Evolutionary conservation across 2,888 invertebrate species (phyloP).

Genomic region (Octodonta nipae): DNA sequence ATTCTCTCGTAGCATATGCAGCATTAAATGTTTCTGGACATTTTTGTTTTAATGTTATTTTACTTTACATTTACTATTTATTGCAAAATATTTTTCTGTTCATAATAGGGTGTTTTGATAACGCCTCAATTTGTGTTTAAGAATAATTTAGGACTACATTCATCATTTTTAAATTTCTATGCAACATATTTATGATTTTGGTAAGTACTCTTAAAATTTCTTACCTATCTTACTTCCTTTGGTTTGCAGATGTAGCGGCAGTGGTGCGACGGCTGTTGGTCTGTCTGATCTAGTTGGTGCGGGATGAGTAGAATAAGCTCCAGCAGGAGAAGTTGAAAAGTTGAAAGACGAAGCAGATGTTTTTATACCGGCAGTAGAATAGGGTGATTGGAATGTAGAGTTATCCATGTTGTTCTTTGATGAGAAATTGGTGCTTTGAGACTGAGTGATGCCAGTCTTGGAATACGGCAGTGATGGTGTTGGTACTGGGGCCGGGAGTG

Average conservation of each 20-base stretch:
- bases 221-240: constrained; percentile 30
- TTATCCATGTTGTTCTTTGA: constrained; percentile 21
- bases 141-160: no score
- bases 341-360: constrained; percentile 43
- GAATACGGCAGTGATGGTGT: constrained; percentile 40
- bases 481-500: constrained; percentile 58
- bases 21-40: no score
- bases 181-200: neutral
- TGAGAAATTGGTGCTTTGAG: constrained; percentile 47
- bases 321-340: constrained; percentile 34
- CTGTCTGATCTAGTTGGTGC: constrained; percentile 28
- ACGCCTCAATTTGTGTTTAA: no score
- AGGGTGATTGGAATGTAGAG: constrained; percentile 28
- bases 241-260: constrained; percentile 30
- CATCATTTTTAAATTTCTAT: no score
- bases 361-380: constrained; percentile 37
- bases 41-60: no score
- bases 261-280: constrained; percentile 31
- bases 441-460: constrained; percentile 39
- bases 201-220: no score
- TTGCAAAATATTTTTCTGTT: no score
- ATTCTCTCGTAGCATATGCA: no score
- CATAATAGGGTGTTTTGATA: no score
- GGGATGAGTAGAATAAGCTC: constrained; percentile 33
- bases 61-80: no score